Percentiles rank a stretch among this genome's conserved stretches.
phyloP scores from a whole-genome alignment of 2,888 invertebrate genomes.

The Pristionchus japonicus region DNA sequence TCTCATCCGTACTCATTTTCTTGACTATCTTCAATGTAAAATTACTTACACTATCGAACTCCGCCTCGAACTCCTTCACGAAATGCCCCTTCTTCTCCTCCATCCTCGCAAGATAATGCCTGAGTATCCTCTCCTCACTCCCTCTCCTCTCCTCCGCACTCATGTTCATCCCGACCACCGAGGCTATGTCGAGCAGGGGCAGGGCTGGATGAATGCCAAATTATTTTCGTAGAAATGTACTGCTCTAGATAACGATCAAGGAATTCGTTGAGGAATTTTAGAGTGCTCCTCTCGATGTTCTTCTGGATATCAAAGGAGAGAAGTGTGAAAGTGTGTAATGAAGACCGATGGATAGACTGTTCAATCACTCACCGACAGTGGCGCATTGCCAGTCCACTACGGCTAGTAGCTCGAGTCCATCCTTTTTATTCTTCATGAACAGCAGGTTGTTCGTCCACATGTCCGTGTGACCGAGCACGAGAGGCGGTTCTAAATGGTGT shows the following conservation, averaged over 20 bases:
- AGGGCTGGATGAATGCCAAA: neutral
- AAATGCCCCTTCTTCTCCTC: neutral
- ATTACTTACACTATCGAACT: neutral
- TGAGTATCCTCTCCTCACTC: neutral
- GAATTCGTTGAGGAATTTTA: too few species aligned
- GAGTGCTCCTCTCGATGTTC: too few species aligned
- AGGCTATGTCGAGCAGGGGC: neutral
- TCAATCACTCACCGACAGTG: neutral
- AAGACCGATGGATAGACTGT: too few species aligned
- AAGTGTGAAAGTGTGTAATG: too few species aligned
- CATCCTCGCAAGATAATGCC: neutral
- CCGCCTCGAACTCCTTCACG: neutral
- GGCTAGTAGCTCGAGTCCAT: neutral
- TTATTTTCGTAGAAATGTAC: too few species aligned
- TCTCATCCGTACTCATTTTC: too few species aligned
- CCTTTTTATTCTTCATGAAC: neutral
- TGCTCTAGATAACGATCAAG: too few species aligned
- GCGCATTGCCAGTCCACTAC: neutral
- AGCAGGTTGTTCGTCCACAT: slow-evolving; percentile 5
- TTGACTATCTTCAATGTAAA: too few species aligned
- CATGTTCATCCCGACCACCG: neutral
- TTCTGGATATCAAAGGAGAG: neutral
- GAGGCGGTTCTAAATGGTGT: neutral
- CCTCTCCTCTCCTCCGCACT: neutral
- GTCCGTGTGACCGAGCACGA: neutral